A percentile compares a stretch with the other conserved stretches of the same genome.
These are phyloP conservation scores for Bostrychus sinensis DNA, from an alignment of 2,113 vertebrate genomes.

Conservation along the genomic window DNA sequence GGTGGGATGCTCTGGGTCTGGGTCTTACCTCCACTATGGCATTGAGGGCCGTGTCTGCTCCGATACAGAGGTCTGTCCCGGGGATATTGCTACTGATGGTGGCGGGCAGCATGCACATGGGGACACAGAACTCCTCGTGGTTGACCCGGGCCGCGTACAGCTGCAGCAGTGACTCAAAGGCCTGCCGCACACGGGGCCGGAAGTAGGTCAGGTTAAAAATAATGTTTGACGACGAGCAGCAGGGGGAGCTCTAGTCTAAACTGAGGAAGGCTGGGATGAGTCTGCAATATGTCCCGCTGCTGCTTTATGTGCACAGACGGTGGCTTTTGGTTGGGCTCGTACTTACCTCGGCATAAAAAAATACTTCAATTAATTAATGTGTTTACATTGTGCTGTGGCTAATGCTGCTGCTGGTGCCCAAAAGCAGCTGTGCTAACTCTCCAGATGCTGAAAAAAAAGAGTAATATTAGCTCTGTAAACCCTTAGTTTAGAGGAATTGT, in stretches of 20 bases:
- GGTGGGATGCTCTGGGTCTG: not conserved
- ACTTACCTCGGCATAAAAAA: not conserved
- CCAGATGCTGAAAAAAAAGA: too few species aligned
- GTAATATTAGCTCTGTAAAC: too few species aligned
- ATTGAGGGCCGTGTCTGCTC: constrained; percentile 89
- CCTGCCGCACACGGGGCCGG: constrained; percentile 80
- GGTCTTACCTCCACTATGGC: constrained; percentile 90
- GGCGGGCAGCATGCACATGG: constrained; percentile 88
- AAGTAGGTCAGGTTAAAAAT: constrained; percentile 26
- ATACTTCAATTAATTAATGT: too few species aligned
- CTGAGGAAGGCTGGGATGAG: not conserved
- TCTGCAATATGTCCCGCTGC: constrained; percentile 6
- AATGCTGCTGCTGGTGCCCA: too few species aligned
- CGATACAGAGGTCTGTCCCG: constrained; percentile 89
- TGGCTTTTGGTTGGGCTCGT: constrained; percentile 10
- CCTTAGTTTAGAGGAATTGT: too few species aligned
- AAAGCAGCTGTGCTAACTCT: too few species aligned
- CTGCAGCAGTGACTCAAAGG: constrained; percentile 82
- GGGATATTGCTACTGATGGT: constrained; percentile 95
- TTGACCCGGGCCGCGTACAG: constrained; percentile 78
- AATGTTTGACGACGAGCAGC: constrained; percentile 67
- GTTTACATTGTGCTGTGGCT: too few species aligned
- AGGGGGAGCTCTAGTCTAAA: constrained; percentile 29
- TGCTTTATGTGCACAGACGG: constrained; percentile 11
- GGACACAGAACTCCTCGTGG: constrained; percentile 87